phyloP scores from a whole-genome alignment of 1,140 invertebrate genomes.

The Agrypnia vestita region DNA sequence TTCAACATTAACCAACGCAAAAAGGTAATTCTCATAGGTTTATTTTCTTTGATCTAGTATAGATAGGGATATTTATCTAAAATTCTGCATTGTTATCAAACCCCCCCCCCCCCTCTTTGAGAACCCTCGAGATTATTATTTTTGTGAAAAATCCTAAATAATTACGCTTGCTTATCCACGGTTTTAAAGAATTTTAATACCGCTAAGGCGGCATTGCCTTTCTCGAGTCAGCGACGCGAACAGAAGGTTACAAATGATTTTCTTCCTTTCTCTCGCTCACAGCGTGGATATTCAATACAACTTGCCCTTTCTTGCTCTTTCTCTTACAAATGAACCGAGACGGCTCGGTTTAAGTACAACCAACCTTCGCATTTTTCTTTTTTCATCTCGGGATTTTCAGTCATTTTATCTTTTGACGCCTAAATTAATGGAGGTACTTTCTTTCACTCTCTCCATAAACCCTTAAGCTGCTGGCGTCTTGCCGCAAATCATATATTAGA shows the following conservation, averaged over 20 bases:
- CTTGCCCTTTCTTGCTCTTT: not conserved
- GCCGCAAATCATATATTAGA: too few species aligned
- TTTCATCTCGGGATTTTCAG: constrained; percentile 16
- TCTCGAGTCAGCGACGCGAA: not conserved
- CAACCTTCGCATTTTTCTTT: constrained; percentile 19
- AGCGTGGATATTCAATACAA: not conserved
- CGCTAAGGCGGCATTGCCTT: not conserved
- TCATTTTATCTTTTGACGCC: constrained; percentile 45
- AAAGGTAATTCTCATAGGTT: too few species aligned
- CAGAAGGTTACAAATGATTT: constrained; percentile 7
- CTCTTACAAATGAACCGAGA: not conserved
- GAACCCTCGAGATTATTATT: too few species aligned
- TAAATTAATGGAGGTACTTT: constrained; percentile 55
- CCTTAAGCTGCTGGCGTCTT: not conserved
- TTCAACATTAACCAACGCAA: not conserved
- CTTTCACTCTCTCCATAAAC: constrained; percentile 34
- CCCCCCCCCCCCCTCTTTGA: too few species aligned
- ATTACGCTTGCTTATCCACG: not conserved
- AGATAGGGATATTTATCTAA: too few species aligned
- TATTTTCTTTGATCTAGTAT: too few species aligned
- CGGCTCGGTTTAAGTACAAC: not conserved
- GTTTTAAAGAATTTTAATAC: constrained; percentile 12
- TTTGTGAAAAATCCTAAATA: too few species aligned
- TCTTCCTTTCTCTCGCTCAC: not conserved
- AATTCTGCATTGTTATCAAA: too few species aligned